Base-by-base conservation (phyloP, 2,888 invertebrate species). In the Leucania comma region DNA sequence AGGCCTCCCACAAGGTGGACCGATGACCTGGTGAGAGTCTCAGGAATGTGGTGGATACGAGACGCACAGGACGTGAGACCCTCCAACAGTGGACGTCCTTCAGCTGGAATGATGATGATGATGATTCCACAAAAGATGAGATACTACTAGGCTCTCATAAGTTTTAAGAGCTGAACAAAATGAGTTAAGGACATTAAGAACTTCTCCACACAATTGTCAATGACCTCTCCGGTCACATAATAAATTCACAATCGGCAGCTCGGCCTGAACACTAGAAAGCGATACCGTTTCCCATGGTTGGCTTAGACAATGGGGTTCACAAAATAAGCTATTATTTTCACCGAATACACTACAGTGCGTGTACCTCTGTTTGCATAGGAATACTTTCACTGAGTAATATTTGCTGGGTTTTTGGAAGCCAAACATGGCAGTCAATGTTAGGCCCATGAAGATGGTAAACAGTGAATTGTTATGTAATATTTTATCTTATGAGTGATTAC, bases 321-420 rank as follows among this genome's bases (percentile, higher is more conserved):
- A 64, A 82, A 82, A 85, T 75, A 79, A 57, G 6, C 58, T 48
- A 76, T 75, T 85, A 85, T 83, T 79, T 85, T 68, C 69, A 75
- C 79, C 71, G 58, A 84, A 84, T 72, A 79, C 56, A 50, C 32
- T 6, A 9, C 42, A 26, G 38, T 53, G 46, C 58, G 66, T 57
- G 48, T 56, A 35, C 32, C 48, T 74, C 46, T 65, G 68, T 58
- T 65, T 54, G 9, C n/a, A 17, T n/a, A 32, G 26, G 32, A 26
- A 6, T 17, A 80, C 82, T 83, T 83, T 83, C 85, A 71, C 85
- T 82, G 22, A 0, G 14, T 29, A 32, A 54, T 66, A 63, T 74
- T 72, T 74, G 60, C 24, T 57, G 51, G n/a, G 35, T 46, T 48
- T 61, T 61, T n/a, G 42, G 42, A 50, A 50, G 42, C 26, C 46